Percentiles rank a stretch among this genome's conserved stretches.
Conservation (phyloP, 2,888 invertebrate genomes). For the Pseudoips prasinana region DNA sequence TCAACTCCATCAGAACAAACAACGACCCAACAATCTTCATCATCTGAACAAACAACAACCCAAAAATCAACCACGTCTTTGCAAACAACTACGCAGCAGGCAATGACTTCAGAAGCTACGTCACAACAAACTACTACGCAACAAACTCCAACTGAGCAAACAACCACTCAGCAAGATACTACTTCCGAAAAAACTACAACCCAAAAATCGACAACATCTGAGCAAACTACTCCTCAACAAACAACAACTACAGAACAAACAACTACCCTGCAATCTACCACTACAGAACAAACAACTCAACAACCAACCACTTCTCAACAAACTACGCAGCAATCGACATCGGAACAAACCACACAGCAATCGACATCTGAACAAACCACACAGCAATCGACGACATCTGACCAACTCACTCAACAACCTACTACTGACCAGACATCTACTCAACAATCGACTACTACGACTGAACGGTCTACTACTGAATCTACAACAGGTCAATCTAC, state of each 20-base stretch:
- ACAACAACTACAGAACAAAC: conserved; percentile 20
- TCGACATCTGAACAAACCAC: conserved; percentile 25
- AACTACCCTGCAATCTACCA: conserved; percentile 30
- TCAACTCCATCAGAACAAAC: conserved; percentile 10
- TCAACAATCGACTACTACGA: conserved; percentile 29
- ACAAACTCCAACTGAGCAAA: conserved; percentile 29
- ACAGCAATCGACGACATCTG: conserved; percentile 17
- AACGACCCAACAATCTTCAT: background rate
- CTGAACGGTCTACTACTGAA: conserved; percentile 30
- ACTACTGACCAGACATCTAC: conserved; percentile 35
- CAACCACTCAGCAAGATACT: conserved; percentile 21
- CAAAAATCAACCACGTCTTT: conserved; percentile 17
- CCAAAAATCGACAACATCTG: conserved; percentile 17
- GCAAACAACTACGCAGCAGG: conserved; percentile 2
- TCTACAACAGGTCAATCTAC: conserved; percentile 23
- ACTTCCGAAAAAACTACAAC: conserved; percentile 15
- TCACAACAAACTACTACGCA: conserved; percentile 31
- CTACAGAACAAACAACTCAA: conserved; percentile 13
- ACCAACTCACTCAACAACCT: conserved; percentile 16
- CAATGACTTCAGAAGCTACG: conserved; percentile 4
- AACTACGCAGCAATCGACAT: conserved; percentile 24
- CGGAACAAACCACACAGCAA: conserved; percentile 25
- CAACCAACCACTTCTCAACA: conserved; percentile 29
- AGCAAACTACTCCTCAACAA: conserved; percentile 14
- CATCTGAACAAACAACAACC: conserved; percentile 15